Percentiles rank a stretch among this genome's conserved stretches.
phyloP scores from a whole-genome alignment of 2,888 invertebrate genomes.

The Nipponacmea schrenckii region DNA sequence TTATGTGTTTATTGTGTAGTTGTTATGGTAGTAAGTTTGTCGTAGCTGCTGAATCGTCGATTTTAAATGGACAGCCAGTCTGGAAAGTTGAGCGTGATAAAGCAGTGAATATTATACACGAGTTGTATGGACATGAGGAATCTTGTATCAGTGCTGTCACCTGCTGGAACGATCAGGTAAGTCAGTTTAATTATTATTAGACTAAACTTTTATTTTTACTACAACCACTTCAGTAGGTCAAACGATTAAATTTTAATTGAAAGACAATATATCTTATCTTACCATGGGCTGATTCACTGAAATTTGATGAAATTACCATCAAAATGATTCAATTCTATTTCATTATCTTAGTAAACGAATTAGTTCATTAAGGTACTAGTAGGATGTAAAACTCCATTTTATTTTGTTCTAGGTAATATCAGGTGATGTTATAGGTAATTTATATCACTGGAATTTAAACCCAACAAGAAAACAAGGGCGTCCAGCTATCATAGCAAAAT shows the following conservation, averaged over 20 bases:
- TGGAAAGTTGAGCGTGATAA: background rate
- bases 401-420: constrained; percentile 13
- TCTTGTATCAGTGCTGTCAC: constrained; percentile 18
- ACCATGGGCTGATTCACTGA: too few relatives aligned
- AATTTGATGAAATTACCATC: too few relatives aligned
- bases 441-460: constrained; percentile 16
- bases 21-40: constrained; percentile 17
- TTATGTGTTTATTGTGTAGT: background rate
- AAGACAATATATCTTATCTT: too few relatives aligned
- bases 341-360: too few relatives aligned
- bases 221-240: too few relatives aligned
- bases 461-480: background rate
- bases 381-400: too few relatives aligned
- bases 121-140: constrained; percentile 15
- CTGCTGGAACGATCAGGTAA: constrained; percentile 17
- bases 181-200: background rate
- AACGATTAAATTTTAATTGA: too few relatives aligned
- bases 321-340: too few relatives aligned
- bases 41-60: constrained; percentile 18
- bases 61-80: constrained; percentile 16
- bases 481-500: constrained; percentile 4
- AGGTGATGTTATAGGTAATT: constrained; percentile 18
- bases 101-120: background rate
- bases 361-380: too few relatives aligned
- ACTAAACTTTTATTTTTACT: too few relatives aligned